These are phyloP conservation scores for Molothrus ater DNA, from an alignment of 2,797 vertebrate genomes.

Conservation along the genomic window DNA sequence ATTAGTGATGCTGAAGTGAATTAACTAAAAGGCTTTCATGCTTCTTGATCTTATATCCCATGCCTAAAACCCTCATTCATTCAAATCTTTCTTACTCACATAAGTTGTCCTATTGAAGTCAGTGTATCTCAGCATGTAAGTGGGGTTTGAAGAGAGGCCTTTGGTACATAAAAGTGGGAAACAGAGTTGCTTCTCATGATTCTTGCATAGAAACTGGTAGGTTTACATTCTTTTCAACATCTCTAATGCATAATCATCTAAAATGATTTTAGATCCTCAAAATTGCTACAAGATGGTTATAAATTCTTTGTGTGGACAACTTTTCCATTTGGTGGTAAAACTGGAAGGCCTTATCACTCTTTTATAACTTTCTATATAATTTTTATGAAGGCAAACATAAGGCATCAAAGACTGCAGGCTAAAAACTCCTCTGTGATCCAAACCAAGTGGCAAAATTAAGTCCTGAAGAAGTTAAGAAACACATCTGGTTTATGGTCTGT, in stretches of 20 bases:
- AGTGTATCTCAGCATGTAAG: conserved; percentile 26
- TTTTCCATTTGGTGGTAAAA: conserved; percentile 78
- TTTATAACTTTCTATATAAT: conserved; percentile 79
- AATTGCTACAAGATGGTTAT: conserved; percentile 78
- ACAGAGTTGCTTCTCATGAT: not conserved
- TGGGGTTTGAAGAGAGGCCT: conserved; percentile 24
- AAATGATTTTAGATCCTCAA: conserved; percentile 63
- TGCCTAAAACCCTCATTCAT: not conserved
- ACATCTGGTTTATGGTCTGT: conserved; percentile 73
- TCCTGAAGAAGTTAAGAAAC: conserved; percentile 58
- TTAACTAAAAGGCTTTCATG: conserved; percentile 62
- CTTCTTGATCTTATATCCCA: conserved; percentile 47
- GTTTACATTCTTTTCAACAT: conserved; percentile 64
- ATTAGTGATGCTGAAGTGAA: conserved; percentile 48
- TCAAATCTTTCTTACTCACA: conserved; percentile 15
- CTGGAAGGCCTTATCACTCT: conserved; percentile 73
- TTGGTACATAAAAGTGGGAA: conserved; percentile 27
- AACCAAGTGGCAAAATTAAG: conserved; percentile 71
- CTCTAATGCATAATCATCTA: conserved; percentile 66
- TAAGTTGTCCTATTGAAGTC: conserved; percentile 45
- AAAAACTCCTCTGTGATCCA: conserved; percentile 67
- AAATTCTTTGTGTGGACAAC: conserved; percentile 74
- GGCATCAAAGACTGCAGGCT: conserved; percentile 72
- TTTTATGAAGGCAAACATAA: conserved; percentile 77
- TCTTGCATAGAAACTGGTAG: conserved; percentile 54